phyloP scores from a whole-genome alignment of 2,888 invertebrate genomes.

The Drosophila mulleri region DNA sequence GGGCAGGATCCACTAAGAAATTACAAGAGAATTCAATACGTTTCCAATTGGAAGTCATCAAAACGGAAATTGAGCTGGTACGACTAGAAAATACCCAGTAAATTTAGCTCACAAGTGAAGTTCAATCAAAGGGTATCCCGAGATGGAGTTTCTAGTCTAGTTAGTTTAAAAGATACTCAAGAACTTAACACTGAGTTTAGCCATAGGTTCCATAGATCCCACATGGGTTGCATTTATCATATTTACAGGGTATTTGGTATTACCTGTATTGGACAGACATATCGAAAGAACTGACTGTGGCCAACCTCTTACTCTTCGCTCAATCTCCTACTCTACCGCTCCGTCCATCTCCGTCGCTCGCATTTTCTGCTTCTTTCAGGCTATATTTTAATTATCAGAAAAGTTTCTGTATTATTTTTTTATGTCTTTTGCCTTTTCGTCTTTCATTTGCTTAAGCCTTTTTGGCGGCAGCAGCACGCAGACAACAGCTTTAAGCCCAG shows the following conservation, averaged over 20 bases:
- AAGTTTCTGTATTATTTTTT: slow-evolving; percentile 52
- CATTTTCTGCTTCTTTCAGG: not conserved
- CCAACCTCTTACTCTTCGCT: not conserved
- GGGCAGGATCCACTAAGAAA: slow-evolving; percentile 36
- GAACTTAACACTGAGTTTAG: too few species aligned
- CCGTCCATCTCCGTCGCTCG: not conserved
- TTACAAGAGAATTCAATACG: slow-evolving; percentile 45
- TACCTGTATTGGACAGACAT: slow-evolving; percentile 26
- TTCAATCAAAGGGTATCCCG: too few species aligned
- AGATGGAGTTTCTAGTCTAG: too few species aligned
- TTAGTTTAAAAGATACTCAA: too few species aligned
- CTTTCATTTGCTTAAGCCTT: slow-evolving; percentile 57
- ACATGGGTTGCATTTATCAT: not conserved
- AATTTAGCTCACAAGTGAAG: not conserved
- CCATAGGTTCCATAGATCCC: not conserved
- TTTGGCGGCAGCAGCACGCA: slow-evolving; percentile 41
- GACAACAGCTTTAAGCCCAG: slow-evolving; percentile 37
- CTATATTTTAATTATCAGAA: slow-evolving; percentile 73
- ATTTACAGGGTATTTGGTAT: slow-evolving; percentile 23
- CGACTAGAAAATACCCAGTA: slow-evolving; percentile 12
- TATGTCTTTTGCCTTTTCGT: slow-evolving; percentile 55
- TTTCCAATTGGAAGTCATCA: slow-evolving; percentile 43
- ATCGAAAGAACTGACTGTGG: slow-evolving; percentile 14
- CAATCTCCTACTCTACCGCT: not conserved
- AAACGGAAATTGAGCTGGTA: not conserved